A percentile compares a stretch with the other conserved stretches of the same genome.
Conservation (phyloP, 2,113 vertebrate genomes). For the Megaceryle maxima region DNA sequence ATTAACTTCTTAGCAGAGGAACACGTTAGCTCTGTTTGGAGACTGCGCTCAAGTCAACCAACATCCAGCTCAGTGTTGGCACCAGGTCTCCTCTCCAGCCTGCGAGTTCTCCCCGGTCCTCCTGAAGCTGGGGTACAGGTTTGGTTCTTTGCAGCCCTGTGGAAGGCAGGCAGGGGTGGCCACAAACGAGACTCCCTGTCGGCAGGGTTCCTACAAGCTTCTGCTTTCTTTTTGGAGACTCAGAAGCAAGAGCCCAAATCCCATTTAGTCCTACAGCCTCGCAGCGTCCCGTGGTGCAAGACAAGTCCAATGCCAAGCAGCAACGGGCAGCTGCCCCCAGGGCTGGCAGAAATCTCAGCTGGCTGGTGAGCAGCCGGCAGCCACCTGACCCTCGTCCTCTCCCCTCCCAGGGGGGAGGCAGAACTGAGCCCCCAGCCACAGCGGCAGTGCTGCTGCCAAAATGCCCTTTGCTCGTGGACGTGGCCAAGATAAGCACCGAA, state of each 20-base stretch:
- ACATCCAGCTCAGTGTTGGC: rapidly evolving
- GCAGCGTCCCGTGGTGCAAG: rapidly evolving
- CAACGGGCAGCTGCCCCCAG: background rate
- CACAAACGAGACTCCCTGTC: rapidly evolving
- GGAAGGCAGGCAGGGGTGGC: background rate
- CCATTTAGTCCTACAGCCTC: rapidly evolving
- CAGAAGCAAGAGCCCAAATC: background rate
- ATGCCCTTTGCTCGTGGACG: rapidly evolving
- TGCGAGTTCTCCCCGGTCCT: background rate
- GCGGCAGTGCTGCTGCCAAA: background rate
- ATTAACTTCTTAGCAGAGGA: background rate
- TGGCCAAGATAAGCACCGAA: background rate
- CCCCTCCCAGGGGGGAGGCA: background rate
- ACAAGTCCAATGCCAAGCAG: background rate
- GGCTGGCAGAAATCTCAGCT: background rate
- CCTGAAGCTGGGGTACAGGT: too few relatives aligned
- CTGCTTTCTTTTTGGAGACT: background rate
- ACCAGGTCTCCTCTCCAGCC: background rate
- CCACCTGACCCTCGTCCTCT: background rate
- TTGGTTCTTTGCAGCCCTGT: background rate
- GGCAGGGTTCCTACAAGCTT: rapidly evolving
- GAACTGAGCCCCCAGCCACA: rapidly evolving
- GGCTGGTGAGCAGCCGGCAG: background rate
- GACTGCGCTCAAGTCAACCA: rapidly evolving
- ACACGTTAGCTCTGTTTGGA: background rate